Conservation (phyloP, 2,888 invertebrate species). For the Aproaerema taeniolella region DNA sequence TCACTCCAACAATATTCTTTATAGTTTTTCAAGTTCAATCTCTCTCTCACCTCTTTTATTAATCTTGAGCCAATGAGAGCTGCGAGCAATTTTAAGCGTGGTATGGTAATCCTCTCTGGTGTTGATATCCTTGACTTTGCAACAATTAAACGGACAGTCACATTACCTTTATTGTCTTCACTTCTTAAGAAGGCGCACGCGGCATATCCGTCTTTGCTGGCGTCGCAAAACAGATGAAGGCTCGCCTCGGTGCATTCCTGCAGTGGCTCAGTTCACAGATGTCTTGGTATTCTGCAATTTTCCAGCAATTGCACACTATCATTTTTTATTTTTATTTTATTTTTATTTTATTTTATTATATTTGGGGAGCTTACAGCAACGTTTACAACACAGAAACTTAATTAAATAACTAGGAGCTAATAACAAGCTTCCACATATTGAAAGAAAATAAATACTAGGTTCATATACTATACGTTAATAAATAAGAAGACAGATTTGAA, state of each 20-base stretch:
- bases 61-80: too few relatives aligned
- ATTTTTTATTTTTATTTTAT: too few relatives aligned
- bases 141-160: not conserved
- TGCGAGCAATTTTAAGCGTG: not conserved
- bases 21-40: not conserved
- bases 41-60: not conserved
- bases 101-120: too few relatives aligned
- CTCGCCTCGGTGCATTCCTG: not conserved
- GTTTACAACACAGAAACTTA: too few relatives aligned
- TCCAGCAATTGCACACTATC: too few relatives aligned
- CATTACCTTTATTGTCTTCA: not conserved
- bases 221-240: slow-evolving; percentile 2
- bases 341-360: too few relatives aligned
- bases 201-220: not conserved
- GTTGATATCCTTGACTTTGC: not conserved
- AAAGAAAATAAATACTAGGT: too few relatives aligned
- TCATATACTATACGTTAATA: too few relatives aligned
- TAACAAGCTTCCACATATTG: too few relatives aligned
- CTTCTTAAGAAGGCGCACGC: not conserved
- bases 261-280: not conserved
- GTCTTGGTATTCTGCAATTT: slow-evolving; percentile 9
- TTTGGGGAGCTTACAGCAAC: too few relatives aligned
- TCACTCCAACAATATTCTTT: not conserved
- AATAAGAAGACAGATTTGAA: too few relatives aligned
- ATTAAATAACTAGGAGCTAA: too few relatives aligned